Evolutionary conservation across 2,797 vertebrate species (phyloP).

Genomic region (Melanotaenia boesemani): DNA sequence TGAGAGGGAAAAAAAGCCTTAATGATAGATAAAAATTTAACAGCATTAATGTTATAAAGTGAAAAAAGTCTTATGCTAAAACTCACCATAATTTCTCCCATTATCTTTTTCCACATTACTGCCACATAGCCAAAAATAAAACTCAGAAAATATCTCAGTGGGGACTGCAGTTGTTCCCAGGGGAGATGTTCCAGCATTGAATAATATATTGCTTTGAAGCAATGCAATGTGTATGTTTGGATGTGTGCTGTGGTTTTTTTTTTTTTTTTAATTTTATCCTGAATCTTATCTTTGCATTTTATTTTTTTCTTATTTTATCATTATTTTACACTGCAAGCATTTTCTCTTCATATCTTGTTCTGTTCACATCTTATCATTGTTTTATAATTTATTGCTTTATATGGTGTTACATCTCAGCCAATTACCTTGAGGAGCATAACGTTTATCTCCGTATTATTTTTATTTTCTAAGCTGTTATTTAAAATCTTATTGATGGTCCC

Average conservation of each 20-base stretch:
- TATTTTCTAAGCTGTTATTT: too few relatives aligned
- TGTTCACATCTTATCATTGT: background rate
- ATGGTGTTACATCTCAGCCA: too few relatives aligned
- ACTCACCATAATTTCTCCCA: background rate
- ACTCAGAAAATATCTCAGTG: slow-evolving; percentile 17
- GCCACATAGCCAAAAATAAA: slow-evolving; percentile 17
- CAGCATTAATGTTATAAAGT: too few relatives aligned
- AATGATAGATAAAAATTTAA: too few relatives aligned
- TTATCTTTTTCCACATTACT: background rate
- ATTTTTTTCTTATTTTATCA: slow-evolving; percentile 3
- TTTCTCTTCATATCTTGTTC: background rate
- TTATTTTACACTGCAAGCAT: background rate
- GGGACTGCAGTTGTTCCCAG: slow-evolving; percentile 31
- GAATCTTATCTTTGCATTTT: slow-evolving; percentile 11
- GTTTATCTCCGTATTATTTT: too few relatives aligned
- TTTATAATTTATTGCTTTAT: background rate
- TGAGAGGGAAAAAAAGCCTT: too few relatives aligned
- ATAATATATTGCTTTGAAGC: slow-evolving; percentile 45
- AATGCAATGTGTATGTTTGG: slow-evolving; percentile 36
- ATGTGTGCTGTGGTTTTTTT: background rate
- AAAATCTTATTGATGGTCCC: too few relatives aligned
- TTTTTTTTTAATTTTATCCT: slow-evolving; percentile 2
- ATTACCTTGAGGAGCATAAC: too few relatives aligned
- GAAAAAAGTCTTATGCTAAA: background rate
- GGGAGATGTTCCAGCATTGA: slow-evolving; percentile 32